phyloP scores from a whole-genome alignment of 2,797 vertebrate genomes.

The Prunella strophiata region DNA sequence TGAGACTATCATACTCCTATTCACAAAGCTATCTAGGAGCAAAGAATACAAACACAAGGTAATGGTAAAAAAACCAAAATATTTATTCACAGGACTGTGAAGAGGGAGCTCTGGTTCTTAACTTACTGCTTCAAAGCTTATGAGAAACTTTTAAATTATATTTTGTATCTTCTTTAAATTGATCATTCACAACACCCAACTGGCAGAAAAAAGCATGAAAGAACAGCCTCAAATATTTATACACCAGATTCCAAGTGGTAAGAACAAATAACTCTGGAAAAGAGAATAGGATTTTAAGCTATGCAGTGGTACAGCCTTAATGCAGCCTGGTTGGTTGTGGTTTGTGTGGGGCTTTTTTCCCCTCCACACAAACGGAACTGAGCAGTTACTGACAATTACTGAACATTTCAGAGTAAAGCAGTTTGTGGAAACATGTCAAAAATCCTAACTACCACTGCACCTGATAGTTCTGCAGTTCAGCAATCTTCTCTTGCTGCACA shows the following conservation, averaged over 20 bases:
- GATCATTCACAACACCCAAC: not conserved
- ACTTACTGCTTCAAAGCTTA: not conserved
- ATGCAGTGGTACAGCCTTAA: not conserved
- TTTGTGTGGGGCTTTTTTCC: accelerated
- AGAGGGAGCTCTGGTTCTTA: not conserved
- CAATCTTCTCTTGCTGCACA: constrained; percentile 96
- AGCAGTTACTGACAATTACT: not conserved
- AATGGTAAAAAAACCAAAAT: not conserved
- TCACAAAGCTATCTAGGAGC: not conserved
- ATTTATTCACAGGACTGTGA: not conserved
- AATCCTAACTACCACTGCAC: constrained; percentile 64
- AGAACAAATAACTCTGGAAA: not conserved
- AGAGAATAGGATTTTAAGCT: not conserved
- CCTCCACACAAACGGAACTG: not conserved
- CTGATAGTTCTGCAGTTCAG: constrained; percentile 98
- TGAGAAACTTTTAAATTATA: not conserved
- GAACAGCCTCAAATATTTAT: not conserved
- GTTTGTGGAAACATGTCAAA: not conserved
- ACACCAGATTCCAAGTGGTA: not conserved
- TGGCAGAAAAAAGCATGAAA: not conserved
- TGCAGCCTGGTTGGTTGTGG: not conserved
- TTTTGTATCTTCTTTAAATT: not conserved
- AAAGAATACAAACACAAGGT: not conserved
- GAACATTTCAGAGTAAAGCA: not conserved
- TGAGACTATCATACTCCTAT: not conserved